Percentiles rank a stretch among this genome's conserved stretches.
Conservation (phyloP, 2,888 invertebrate genomes). For the Andrena bucephala region DNA sequence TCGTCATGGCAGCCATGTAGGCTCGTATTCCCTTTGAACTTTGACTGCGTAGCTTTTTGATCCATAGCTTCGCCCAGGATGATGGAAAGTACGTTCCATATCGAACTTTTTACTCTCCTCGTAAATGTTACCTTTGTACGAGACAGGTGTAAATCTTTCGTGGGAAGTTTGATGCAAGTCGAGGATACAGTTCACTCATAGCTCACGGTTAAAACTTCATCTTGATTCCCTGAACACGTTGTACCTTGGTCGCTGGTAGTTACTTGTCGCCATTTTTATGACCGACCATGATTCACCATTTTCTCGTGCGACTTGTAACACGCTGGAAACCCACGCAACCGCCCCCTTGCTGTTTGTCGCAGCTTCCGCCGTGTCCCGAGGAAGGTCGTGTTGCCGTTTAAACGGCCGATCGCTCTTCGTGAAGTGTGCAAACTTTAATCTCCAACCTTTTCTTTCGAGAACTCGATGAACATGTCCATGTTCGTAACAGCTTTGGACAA, state of each 20-base stretch:
- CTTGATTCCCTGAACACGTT: constrained; percentile 52
- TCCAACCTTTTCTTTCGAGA: too few relatives aligned
- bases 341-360: constrained; percentile 2
- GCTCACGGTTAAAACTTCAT: constrained; percentile 56
- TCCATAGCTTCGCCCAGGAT: background rate
- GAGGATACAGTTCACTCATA: constrained; percentile 32
- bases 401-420: background rate
- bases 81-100: background rate
- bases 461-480: too few relatives aligned
- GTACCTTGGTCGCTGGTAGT: constrained; percentile 45
- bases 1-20: constrained; percentile 75
- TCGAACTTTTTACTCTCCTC: background rate
- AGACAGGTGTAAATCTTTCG: constrained; percentile 11
- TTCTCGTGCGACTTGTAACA: constrained; percentile 23
- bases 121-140: constrained; percentile 15
- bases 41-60: background rate
- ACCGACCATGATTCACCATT: constrained; percentile 48
- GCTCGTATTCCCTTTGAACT: constrained; percentile 53
- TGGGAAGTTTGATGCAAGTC: constrained; percentile 39
- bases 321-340: constrained; percentile 6
- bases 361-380: background rate
- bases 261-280: constrained; percentile 57
- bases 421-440: background rate
- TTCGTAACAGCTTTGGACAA: too few relatives aligned
- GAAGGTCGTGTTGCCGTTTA: background rate